Evolutionary conservation across 1,140 invertebrate species (phyloP).

Genomic region (Drosophila repleta): DNA sequence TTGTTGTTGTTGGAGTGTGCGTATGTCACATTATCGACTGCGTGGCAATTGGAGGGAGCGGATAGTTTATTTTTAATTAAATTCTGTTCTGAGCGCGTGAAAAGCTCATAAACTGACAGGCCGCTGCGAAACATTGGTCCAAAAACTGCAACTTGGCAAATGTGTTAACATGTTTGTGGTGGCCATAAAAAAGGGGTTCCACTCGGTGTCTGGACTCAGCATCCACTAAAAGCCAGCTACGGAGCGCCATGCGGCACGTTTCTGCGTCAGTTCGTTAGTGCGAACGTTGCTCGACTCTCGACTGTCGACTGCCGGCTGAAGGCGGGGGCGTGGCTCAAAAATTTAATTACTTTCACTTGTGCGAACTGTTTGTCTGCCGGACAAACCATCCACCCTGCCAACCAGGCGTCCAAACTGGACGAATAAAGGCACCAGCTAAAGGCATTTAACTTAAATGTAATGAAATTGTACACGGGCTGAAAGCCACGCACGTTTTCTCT

Average conservation of each 20-base stretch:
- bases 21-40: conserved; percentile 59
- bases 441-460: conserved; percentile 79
- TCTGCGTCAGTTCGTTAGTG: conserved; percentile 69
- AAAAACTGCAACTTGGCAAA: conserved; percentile 56
- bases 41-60: conserved; percentile 15
- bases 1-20: conserved; percentile 7
- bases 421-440: conserved; percentile 53
- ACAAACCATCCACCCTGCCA: conserved; percentile 8
- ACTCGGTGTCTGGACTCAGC: conserved; percentile 38
- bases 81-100: conserved; percentile 42
- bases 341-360: conserved; percentile 82
- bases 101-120: conserved; percentile 58
- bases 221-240: conserved; percentile 11
- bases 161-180: conserved; percentile 77
- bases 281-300: conserved; percentile 44
- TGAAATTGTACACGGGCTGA: conserved; percentile 66
- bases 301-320: conserved; percentile 9
- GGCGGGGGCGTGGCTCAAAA: conserved; percentile 57
- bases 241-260: conserved; percentile 51
- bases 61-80: conserved; percentile 78
- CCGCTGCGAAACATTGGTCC: conserved; percentile 21
- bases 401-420: conserved; percentile 5
- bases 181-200: conserved; percentile 61
- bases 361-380: conserved; percentile 72
- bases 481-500: conserved; percentile 55